Conservation (phyloP, 2,113 vertebrate genomes). For the Alligator mississippiensis region DNA sequence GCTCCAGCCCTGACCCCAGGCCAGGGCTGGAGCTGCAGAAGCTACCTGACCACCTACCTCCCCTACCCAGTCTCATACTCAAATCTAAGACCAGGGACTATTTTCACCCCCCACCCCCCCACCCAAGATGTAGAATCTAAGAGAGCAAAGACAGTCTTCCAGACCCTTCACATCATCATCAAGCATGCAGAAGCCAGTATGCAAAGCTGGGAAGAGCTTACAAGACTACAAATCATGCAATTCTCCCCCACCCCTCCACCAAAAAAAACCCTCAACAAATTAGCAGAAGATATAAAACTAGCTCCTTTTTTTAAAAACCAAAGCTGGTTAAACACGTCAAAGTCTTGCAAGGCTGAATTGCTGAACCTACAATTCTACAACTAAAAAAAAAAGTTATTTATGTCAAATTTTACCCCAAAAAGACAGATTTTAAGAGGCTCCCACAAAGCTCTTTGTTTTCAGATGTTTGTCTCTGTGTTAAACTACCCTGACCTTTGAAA, state of each 20-base stretch:
- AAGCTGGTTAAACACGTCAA: neutral
- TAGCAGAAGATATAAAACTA: accelerated
- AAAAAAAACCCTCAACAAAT: neutral
- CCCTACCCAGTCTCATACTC: no score
- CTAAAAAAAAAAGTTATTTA: neutral
- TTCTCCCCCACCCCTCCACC: neutral
- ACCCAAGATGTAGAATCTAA: no score
- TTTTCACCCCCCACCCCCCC: no score
- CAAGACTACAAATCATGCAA: neutral
- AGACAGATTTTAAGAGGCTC: neutral
- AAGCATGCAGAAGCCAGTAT: accelerated
- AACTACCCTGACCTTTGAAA: constrained; percentile 1
- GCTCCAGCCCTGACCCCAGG: neutral
- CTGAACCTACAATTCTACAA: neutral
- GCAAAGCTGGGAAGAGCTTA: neutral
- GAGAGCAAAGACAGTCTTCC: neutral
- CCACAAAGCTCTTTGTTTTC: neutral
- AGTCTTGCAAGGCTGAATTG: constrained; percentile 31
- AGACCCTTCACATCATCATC: neutral
- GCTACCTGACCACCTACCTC: no score
- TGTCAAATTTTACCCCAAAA: neutral
- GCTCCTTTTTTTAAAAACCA: neutral
- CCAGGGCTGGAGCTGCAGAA: no score
- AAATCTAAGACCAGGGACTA: no score
- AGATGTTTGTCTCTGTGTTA: neutral